phyloP scores from a whole-genome alignment of 2,113 vertebrate species.

The Chloropsis cyanopogon region DNA sequence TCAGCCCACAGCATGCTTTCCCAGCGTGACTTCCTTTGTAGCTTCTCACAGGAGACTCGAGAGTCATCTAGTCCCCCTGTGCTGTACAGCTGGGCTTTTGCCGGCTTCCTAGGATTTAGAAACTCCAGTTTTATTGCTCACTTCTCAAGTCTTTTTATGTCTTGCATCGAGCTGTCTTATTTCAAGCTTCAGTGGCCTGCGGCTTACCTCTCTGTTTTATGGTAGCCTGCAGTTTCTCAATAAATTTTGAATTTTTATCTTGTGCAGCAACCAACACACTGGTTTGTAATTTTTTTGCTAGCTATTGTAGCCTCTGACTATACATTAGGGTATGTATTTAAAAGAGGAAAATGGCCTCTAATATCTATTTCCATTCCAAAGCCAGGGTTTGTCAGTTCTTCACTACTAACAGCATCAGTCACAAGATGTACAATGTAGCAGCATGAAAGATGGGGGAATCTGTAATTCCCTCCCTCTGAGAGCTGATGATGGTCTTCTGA shows the following conservation, averaged over 20 bases:
- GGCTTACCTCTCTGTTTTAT: background rate
- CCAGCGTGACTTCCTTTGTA: background rate
- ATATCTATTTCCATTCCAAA: background rate
- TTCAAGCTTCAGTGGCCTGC: constrained; percentile 3
- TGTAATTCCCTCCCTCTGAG: background rate
- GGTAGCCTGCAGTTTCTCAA: constrained; percentile 8
- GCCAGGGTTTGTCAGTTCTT: background rate
- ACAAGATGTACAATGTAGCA: background rate
- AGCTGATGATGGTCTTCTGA: background rate
- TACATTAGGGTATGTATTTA: background rate
- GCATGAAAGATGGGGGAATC: background rate
- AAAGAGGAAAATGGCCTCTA: background rate
- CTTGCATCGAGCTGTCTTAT: background rate
- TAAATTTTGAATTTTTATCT: constrained; percentile 1
- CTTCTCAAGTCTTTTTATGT: background rate
- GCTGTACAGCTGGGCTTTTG: background rate
- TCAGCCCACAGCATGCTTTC: background rate
- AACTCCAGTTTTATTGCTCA: background rate
- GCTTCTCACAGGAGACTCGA: background rate
- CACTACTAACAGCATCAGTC: background rate
- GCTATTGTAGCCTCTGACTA: background rate
- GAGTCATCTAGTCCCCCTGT: background rate
- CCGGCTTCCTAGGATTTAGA: background rate
- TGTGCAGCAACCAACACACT: background rate
- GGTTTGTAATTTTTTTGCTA: background rate